These are phyloP conservation scores for Heliconius ethilla DNA, from an alignment of 2,888 invertebrate species.

Conservation along the genomic window DNA sequence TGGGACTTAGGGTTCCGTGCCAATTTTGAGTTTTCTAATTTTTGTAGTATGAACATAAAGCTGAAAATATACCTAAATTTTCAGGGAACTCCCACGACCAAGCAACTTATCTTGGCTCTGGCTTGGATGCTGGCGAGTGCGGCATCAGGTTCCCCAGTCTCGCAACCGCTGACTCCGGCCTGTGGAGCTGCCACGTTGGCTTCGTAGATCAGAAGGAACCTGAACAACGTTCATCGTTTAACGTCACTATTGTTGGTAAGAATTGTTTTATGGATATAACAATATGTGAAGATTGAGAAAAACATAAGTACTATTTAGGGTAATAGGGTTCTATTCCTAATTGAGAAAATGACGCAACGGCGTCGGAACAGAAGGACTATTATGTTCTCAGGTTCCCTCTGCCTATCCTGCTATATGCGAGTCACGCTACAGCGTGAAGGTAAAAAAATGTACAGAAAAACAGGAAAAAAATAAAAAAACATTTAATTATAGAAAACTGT, in stretches of 20 bases:
- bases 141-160: slow-evolving; percentile 58
- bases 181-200: slow-evolving; percentile 72
- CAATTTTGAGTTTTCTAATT: not conserved
- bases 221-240: slow-evolving; percentile 33
- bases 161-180: slow-evolving; percentile 53
- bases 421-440: no score
- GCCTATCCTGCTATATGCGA: no score
- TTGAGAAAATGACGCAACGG: no score
- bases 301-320: no score
- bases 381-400: no score
- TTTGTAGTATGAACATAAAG: not conserved
- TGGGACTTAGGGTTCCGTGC: no score
- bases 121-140: slow-evolving; percentile 72
- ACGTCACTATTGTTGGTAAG: slow-evolving; percentile 31
- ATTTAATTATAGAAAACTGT: no score
- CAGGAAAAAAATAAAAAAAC: no score
- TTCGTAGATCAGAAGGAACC: not conserved
- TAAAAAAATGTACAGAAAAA: no score
- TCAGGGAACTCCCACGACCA: slow-evolving; percentile 17
- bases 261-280: not conserved
- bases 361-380: no score
- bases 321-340: no score
- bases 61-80: not conserved
- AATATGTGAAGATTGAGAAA: no score
- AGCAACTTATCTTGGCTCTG: slow-evolving; percentile 61